A percentile compares a stretch with the other conserved stretches of the same genome.
Conservation (phyloP, 2,888 invertebrate species). For the Cerastoderma edule region DNA sequence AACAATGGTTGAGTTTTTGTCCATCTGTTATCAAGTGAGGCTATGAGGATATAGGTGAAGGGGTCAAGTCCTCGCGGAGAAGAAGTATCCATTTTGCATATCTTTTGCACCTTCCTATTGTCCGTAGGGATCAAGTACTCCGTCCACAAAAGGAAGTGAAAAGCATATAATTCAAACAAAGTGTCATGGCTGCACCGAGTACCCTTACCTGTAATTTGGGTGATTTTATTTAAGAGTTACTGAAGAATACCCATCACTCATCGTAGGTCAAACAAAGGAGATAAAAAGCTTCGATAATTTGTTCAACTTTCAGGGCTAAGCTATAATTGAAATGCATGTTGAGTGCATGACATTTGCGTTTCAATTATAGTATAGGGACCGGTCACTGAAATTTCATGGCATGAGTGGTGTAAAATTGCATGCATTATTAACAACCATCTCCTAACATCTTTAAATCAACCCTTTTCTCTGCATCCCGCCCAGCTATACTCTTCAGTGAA, state of each 20-base stretch:
- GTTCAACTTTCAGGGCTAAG: slow-evolving; percentile 36
- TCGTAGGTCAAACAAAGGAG: slow-evolving; percentile 46
- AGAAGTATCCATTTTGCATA: slow-evolving; percentile 24
- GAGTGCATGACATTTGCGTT: slow-evolving; percentile 46
- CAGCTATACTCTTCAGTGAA: not conserved
- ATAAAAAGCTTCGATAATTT: slow-evolving; percentile 36
- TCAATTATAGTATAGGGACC: slow-evolving; percentile 47
- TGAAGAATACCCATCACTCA: slow-evolving; percentile 34
- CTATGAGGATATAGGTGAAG: slow-evolving; percentile 2
- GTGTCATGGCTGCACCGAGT: slow-evolving; percentile 42
- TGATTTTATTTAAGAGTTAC: slow-evolving; percentile 57
- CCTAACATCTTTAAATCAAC: slow-evolving; percentile 2
- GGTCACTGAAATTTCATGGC: slow-evolving; percentile 42
- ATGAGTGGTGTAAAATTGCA: slow-evolving; percentile 54
- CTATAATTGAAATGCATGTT: slow-evolving; percentile 59
- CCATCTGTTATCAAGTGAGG: no score
- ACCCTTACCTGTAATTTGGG: slow-evolving; percentile 59
- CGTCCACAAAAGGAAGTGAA: slow-evolving; percentile 39
- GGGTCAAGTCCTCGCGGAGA: slow-evolving; percentile 1
- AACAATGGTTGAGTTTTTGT: no score
- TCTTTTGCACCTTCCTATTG: slow-evolving; percentile 47
- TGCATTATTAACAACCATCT: slow-evolving; percentile 49
- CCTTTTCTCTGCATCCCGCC: slow-evolving; percentile 5
- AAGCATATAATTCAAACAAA: slow-evolving; percentile 35
- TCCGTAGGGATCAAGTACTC: slow-evolving; percentile 32